These are phyloP conservation scores for Chionodraco myersi DNA, from an alignment of 2,113 vertebrate genomes.

Conservation along the genomic window DNA sequence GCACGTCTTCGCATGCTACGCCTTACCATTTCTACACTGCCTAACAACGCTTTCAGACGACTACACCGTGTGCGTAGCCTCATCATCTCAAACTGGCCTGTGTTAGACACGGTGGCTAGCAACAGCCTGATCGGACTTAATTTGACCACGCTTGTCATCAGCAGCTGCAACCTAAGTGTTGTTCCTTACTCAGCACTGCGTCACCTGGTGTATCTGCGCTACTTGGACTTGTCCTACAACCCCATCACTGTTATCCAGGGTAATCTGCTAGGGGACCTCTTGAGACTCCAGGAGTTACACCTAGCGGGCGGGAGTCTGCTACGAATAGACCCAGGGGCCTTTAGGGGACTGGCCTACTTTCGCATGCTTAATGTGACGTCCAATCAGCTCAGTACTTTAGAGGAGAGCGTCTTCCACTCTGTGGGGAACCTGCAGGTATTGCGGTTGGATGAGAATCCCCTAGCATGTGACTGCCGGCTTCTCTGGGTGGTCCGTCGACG, in stretches of 20 bases:
- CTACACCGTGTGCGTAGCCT: conserved; percentile 84
- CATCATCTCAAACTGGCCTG: conserved; percentile 86
- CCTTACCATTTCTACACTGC: conserved; percentile 83
- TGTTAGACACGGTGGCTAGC: conserved; percentile 82
- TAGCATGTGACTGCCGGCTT: conserved; percentile 91
- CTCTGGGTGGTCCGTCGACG: conserved; percentile 88
- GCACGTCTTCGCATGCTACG: conserved; percentile 81
- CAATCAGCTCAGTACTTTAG: conserved; percentile 87
- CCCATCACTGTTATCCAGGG: conserved; percentile 87
- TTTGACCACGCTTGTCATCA: conserved; percentile 88
- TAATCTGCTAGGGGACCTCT: conserved; percentile 80
- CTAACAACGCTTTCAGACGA: conserved; percentile 83
- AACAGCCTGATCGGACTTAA: conserved; percentile 89
- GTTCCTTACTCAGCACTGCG: conserved; percentile 87
- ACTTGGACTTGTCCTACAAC: conserved; percentile 90
- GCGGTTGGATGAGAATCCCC: conserved; percentile 87
- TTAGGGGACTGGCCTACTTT: conserved; percentile 86
- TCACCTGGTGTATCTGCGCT: conserved; percentile 85
- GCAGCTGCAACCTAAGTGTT: conserved; percentile 85
- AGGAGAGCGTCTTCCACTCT: conserved; percentile 88
- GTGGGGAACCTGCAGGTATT: conserved; percentile 87
- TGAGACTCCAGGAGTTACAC: conserved; percentile 89
- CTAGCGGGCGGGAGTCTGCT: conserved; percentile 85
- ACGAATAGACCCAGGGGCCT: conserved; percentile 86
- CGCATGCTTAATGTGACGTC: conserved; percentile 88